These are phyloP conservation scores for Orthonyx spaldingii DNA, from an alignment of 2,113 vertebrate species.

Conservation along the genomic window DNA sequence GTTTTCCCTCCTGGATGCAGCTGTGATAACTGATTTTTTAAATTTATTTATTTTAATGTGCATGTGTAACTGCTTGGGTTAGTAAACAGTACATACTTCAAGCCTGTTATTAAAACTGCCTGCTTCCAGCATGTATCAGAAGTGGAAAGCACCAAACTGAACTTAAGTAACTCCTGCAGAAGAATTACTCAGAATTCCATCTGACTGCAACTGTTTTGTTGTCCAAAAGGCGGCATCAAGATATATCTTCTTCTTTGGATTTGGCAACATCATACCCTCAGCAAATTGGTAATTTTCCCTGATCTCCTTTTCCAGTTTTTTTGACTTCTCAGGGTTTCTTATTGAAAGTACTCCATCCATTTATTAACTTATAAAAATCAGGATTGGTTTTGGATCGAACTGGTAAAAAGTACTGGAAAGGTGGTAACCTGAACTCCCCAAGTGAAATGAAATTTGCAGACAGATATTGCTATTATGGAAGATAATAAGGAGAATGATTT, in stretches of 20 bases:
- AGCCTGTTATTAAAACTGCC: not conserved
- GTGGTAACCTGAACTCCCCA: constrained; percentile 38
- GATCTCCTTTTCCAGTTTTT: not conserved
- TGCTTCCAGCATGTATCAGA: not conserved
- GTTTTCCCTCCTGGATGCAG: not conserved
- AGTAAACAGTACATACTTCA: not conserved
- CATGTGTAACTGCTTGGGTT: not conserved
- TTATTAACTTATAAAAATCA: constrained; percentile 65
- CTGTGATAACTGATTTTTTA: not conserved
- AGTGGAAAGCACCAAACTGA: constrained; percentile 11
- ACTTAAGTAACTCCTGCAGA: constrained; percentile 6
- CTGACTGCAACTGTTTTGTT: not conserved
- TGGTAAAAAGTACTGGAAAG: constrained; percentile 48
- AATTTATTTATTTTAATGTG: not conserved
- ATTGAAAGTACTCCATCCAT: constrained; percentile 42
- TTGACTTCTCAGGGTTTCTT: not conserved
- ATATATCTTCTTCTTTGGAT: not conserved
- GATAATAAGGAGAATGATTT: not conserved
- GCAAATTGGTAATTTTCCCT: not conserved
- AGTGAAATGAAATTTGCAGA: constrained; percentile 21
- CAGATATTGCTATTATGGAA: constrained; percentile 4
- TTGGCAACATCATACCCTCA: not conserved
- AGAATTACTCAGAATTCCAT: not conserved
- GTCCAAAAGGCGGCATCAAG: not conserved
- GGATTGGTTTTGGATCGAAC: constrained; percentile 41